Evolutionary conservation across 2,113 vertebrate genomes (phyloP).

Genomic region (Triplophysa siluroides): DNA sequence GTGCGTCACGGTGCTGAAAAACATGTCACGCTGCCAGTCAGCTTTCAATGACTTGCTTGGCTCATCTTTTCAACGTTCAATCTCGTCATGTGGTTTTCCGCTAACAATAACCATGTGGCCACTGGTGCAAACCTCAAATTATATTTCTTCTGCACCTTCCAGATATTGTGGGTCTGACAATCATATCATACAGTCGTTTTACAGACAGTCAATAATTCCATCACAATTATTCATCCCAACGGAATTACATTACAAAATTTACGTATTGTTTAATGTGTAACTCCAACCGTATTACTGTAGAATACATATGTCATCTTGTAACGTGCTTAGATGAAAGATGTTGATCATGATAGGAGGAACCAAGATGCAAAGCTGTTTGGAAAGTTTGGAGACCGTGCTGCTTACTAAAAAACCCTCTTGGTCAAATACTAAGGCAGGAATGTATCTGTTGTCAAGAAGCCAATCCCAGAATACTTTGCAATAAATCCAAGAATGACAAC

Average conservation of each 20-base stretch:
- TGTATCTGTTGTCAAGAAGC: too few relatives aligned
- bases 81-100: conserved; percentile 37
- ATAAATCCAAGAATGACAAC: too few relatives aligned
- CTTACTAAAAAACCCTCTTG: too few relatives aligned
- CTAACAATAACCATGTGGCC: conserved; percentile 11
- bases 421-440: too few relatives aligned
- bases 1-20: conserved; percentile 37
- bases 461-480: too few relatives aligned
- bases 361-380: too few relatives aligned
- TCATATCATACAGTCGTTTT: neutral
- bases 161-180: neutral
- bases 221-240: neutral
- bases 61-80: conserved; percentile 26
- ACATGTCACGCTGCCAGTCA: conserved; percentile 11
- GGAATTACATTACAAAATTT: neutral
- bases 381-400: too few relatives aligned
- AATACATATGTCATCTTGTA: neutral
- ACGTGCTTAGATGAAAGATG: neutral
- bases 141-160: neutral
- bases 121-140: neutral
- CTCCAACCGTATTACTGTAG: neutral
- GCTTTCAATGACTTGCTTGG: conserved; percentile 25
- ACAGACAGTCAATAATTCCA: neutral
- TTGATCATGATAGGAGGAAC: too few relatives aligned
- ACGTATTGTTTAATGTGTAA: too few relatives aligned